Base-by-base conservation (phyloP, 2,888 invertebrate species). In the Scaptomyza parva region DNA sequence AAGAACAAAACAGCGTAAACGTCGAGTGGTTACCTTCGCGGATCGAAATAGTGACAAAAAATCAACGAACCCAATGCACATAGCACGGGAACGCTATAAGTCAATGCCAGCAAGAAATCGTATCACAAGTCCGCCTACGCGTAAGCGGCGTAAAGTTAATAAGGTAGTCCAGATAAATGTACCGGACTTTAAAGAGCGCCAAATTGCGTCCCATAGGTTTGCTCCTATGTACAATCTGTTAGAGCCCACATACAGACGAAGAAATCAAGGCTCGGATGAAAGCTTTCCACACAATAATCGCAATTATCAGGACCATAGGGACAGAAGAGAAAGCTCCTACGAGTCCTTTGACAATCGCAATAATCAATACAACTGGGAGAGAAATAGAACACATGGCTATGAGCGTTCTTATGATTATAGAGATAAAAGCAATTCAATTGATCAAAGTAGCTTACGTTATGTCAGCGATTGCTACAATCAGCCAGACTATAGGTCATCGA, bases 11-110 rank as follows among this genome's bases (percentile, higher is more conserved):
- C 24, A 35, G 1, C 4, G 3, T 0, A 58, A 58, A 3, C 37
- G 30, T 6, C 11, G 9, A 7, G 14, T n/a, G 18, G 64, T 63
- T 1, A 40, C 35, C 8, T 53, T 63, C 24, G 33, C 14, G 14
- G 57, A 58, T 4, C 43, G 48, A 14, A 12, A 8, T 7, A 12
- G 6, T 3, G 35, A 3, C 17, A 40, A n/a, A 2, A 26, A 26
- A 0, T 2, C 11, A 3, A 1, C 26, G 0, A 24, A 14, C 37
- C 11, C 17, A 37, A 17, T 37, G 35, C 14, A 17, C 9, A 2
- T 37, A 2, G 35, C 41, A 17, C 3, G 12, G 1, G 35, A 52
- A 6, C 41, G n/a, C 4, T 9, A 3, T 26, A 37, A 12, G 5
- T 4, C 6, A 3, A 26, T 18, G 48, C 5, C 17, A 17, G 12